Evolutionary conservation across 1,140 invertebrate species (phyloP).

Genomic region (Anadara kagoshimensis): DNA sequence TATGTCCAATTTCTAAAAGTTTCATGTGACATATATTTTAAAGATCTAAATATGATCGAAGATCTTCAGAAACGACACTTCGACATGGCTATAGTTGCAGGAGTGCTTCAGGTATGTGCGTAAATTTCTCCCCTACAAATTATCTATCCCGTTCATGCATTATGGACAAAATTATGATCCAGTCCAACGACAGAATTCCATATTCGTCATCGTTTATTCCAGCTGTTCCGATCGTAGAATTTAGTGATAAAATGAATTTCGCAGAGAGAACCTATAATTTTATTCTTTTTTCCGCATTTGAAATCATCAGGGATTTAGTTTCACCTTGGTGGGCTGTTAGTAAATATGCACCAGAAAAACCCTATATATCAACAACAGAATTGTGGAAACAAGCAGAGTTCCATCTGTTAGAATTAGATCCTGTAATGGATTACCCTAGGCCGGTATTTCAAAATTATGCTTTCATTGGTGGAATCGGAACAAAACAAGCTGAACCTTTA

Average conservation of each 20-base stretch:
- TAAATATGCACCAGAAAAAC: slow-evolving; percentile 6
- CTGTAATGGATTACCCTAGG: slow-evolving; percentile 42
- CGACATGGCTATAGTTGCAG: not conserved
- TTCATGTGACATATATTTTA: no score
- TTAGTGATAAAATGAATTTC: slow-evolving; percentile 3
- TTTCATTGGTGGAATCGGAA: slow-evolving; percentile 40
- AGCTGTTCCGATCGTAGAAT: not conserved
- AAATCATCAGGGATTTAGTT: not conserved
- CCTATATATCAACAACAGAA: not conserved
- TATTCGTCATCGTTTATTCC: slow-evolving; percentile 18
- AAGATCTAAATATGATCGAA: no score
- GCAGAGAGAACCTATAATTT: not conserved
- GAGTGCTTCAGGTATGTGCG: not conserved
- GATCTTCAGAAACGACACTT: no score
- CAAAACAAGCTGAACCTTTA: slow-evolving; percentile 28
- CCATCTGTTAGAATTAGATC: slow-evolving; percentile 42
- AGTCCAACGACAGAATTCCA: not conserved
- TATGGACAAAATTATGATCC: not conserved
- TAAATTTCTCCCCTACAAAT: slow-evolving; percentile 16
- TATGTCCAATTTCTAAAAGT: no score
- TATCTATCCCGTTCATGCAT: slow-evolving; percentile 10
- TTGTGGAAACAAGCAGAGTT: slow-evolving; percentile 23
- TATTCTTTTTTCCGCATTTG: not conserved
- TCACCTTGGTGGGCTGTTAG: not conserved
- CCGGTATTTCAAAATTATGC: slow-evolving; percentile 48